phyloP scores from a whole-genome alignment of 2,113 vertebrate genomes.

The Oenanthe melanoleuca region DNA sequence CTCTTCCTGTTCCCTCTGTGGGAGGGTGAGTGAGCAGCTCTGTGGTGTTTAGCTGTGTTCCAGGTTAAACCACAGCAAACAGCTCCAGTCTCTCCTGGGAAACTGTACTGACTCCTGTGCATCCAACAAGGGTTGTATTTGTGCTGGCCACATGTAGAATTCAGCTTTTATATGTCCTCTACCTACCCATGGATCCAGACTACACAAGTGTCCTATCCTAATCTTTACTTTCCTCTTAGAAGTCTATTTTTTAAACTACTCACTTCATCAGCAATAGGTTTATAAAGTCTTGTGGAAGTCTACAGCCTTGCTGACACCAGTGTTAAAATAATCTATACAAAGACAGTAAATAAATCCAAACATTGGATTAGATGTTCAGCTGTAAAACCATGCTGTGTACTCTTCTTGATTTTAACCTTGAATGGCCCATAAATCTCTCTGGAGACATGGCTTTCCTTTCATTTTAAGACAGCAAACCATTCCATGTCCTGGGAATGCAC shows the following conservation, averaged over 20 bases:
- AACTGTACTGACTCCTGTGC: background rate
- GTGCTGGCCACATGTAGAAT: background rate
- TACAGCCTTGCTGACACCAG: background rate
- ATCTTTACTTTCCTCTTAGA: background rate
- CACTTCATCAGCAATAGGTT: background rate
- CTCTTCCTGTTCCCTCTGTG: accelerated
- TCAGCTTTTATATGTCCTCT: background rate
- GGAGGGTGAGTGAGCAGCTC: background rate
- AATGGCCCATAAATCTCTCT: background rate
- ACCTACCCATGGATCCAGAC: background rate
- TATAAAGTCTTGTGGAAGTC: background rate
- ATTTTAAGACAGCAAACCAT: background rate
- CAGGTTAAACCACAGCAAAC: background rate
- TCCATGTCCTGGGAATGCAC: background rate
- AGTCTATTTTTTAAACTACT: background rate
- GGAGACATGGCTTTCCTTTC: background rate
- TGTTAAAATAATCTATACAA: background rate
- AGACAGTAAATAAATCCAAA: constrained; percentile 15
- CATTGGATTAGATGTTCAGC: background rate
- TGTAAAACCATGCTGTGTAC: background rate
- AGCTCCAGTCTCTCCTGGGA: background rate
- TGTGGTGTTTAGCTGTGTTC: background rate
- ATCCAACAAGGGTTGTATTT: background rate
- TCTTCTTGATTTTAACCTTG: background rate
- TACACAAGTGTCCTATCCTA: background rate